phyloP scores from a whole-genome alignment of 2,888 invertebrate species.

The Plagodis pulveraria region DNA sequence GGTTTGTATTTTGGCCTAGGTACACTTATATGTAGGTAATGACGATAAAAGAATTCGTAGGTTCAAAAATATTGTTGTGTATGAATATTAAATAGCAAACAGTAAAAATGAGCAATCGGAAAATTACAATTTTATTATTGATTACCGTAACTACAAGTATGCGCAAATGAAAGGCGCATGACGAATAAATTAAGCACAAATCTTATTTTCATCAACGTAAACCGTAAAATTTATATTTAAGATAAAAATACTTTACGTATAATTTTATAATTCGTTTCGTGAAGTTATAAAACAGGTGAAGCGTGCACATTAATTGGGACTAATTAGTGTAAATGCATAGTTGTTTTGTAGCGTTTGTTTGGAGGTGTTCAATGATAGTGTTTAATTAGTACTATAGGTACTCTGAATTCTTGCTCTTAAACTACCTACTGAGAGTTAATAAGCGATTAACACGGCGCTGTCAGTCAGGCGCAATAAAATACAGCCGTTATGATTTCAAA shows the following conservation, averaged over 20 bases:
- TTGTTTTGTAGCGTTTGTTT: slow-evolving; percentile 1
- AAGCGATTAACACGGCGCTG: slow-evolving; percentile 13
- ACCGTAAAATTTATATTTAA: slow-evolving; percentile 4
- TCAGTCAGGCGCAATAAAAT: slow-evolving; percentile 6
- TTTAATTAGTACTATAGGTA: slow-evolving; percentile 14
- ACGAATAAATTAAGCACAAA: neutral
- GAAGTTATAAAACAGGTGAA: slow-evolving; percentile 12
- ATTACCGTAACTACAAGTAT: too few species aligned
- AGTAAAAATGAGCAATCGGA: too few species aligned
- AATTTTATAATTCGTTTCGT: slow-evolving; percentile 13
- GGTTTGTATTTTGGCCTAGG: too few species aligned
- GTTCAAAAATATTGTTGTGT: too few species aligned
- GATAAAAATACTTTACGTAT: slow-evolving; percentile 7
- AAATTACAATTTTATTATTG: too few species aligned
- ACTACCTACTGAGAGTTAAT: slow-evolving; percentile 10
- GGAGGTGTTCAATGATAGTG: slow-evolving; percentile 10
- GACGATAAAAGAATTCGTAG: too few species aligned
- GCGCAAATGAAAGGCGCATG: neutral
- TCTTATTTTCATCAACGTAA: slow-evolving; percentile 4
- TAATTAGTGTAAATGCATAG: slow-evolving; percentile 9
- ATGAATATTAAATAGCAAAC: too few species aligned
- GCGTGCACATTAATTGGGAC: slow-evolving; percentile 11
- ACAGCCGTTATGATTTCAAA: slow-evolving; percentile 5
- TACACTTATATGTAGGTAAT: too few species aligned
- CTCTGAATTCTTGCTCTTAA: slow-evolving; percentile 4